A percentile compares a stretch with the other conserved stretches of the same genome.
phyloP scores from a whole-genome alignment of 2,888 invertebrate species.

The Stenotaenia linearis region DNA sequence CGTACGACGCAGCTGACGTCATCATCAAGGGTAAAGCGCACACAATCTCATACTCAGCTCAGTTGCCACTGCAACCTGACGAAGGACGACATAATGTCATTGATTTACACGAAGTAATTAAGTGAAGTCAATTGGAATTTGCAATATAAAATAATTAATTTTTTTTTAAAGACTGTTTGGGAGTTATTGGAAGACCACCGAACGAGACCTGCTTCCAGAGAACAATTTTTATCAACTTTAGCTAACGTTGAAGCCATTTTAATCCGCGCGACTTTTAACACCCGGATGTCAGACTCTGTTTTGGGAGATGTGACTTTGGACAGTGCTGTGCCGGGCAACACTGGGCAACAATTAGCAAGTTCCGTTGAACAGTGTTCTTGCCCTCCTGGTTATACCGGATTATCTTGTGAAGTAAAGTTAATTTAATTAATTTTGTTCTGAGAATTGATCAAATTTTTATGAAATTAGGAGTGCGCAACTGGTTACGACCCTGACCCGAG shows the following conservation, averaged over 20 bases:
- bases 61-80: slow-evolving; percentile 53
- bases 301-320: slow-evolving; percentile 83
- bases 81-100: slow-evolving; percentile 44
- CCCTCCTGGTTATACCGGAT: slow-evolving; percentile 75
- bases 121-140: background rate
- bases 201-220: slow-evolving; percentile 56
- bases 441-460: background rate
- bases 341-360: slow-evolving; percentile 70
- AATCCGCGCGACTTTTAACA: slow-evolving; percentile 69
- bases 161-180: slow-evolving; percentile 41
- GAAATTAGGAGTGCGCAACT: slow-evolving; percentile 55
- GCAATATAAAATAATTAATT: background rate
- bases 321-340: slow-evolving; percentile 64
- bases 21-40: slow-evolving; percentile 67
- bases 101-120: slow-evolving; percentile 54
- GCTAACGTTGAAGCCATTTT: slow-evolving; percentile 74
- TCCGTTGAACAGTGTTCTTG: slow-evolving; percentile 87
- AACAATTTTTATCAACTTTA: slow-evolving; percentile 77
- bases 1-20: slow-evolving; percentile 68
- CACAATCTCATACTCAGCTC: slow-evolving; percentile 69
- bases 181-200: slow-evolving; percentile 41
- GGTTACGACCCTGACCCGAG: slow-evolving; percentile 65
- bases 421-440: background rate
- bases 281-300: slow-evolving; percentile 59
- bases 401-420: slow-evolving; percentile 67